Conservation (phyloP, 2,113 vertebrate genomes). For the Neodontobutis hainanensis region DNA sequence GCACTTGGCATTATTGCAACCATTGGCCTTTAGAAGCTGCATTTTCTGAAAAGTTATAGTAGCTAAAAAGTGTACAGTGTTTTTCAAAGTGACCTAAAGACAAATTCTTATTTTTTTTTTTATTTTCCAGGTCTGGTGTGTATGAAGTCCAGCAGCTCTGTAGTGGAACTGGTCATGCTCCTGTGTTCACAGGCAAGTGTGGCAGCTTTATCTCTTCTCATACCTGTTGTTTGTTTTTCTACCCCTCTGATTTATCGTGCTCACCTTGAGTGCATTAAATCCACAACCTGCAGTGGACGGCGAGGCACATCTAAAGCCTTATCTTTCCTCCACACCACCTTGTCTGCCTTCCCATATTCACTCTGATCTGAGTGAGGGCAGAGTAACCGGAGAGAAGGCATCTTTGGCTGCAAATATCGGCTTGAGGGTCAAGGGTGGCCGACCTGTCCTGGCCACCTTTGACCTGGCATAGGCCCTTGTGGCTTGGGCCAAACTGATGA, state of each 20-base stretch:
- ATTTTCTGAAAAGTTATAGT: too few species aligned
- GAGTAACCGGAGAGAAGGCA: conserved; percentile 72
- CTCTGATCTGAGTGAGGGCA: conserved; percentile 2
- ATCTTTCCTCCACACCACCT: conserved; percentile 56
- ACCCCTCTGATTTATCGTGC: conserved; percentile 57
- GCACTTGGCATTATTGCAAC: too few species aligned
- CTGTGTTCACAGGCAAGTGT: conserved; percentile 96
- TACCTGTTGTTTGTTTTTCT: conserved; percentile 23
- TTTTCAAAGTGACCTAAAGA: neutral
- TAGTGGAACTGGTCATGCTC: conserved; percentile 99
- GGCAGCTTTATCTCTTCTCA: conserved; percentile 60
- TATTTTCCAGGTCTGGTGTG: conserved; percentile 89
- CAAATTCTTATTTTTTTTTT: too few species aligned
- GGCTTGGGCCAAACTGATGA: conserved; percentile 85
- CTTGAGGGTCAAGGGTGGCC: conserved; percentile 88
- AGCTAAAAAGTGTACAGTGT: neutral
- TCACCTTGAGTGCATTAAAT: conserved; percentile 75
- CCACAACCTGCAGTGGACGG: conserved; percentile 51
- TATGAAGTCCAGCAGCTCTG: conserved; percentile 98
- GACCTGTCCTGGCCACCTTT: conserved; percentile 90
- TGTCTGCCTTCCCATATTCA: conserved; percentile 37
- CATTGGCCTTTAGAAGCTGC: too few species aligned
- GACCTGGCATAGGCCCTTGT: conserved; percentile 85
- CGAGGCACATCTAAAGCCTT: conserved; percentile 35
- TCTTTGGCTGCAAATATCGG: conserved; percentile 85